Base-by-base conservation (phyloP, 2,888 invertebrate genomes). In the Kuschelorhynchus macadamiae region DNA sequence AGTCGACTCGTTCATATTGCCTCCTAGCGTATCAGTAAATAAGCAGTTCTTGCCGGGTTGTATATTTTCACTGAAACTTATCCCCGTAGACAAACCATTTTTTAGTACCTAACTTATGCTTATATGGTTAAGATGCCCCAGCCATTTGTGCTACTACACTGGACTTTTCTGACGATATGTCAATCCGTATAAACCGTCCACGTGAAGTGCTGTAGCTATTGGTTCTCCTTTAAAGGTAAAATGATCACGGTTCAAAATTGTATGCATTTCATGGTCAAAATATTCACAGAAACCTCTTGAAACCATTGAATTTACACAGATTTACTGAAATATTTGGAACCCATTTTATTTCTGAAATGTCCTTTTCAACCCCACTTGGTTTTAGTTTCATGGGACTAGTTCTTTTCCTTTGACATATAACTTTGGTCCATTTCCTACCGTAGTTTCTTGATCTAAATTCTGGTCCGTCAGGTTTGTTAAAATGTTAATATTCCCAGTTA, bases 291-390 rank as follows among this genome's bases (percentile, higher is more conserved):
- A 56, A 20, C 56, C n/a, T 18, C 8, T 56, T 21, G 44, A 56
- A 44, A 56, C 56, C 18, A 56, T 17, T 20, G 56, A 46, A 50
- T 44, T 56, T 16, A 49, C 71, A 7, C 25, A 25, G 25, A 7
- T 25, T 25, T 25, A 25, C 25, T 25, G 25, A 25, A 25, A 76
- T 57, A 57, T 74, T 74, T 4, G 53, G 67, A 21, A 70, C 41
- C 16, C 12, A 25, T 25, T 25, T 7, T 5, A 25, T 55, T 33
- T 49, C 47, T 50, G 42, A 59, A 44, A 44, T 41, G 32, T 18
- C 12, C 60, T 33, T 16, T 53, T 53, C 33, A 39, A 14, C 20
- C 2, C 53, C 33, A 16, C 20, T 33, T 16, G 12, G 32, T 53
- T 53, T 25, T 21, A 53, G 17, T 30, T 56, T 56, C n/a, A 56